phyloP scores from a whole-genome alignment of 2,888 invertebrate species.

The Nysson spinosus region DNA sequence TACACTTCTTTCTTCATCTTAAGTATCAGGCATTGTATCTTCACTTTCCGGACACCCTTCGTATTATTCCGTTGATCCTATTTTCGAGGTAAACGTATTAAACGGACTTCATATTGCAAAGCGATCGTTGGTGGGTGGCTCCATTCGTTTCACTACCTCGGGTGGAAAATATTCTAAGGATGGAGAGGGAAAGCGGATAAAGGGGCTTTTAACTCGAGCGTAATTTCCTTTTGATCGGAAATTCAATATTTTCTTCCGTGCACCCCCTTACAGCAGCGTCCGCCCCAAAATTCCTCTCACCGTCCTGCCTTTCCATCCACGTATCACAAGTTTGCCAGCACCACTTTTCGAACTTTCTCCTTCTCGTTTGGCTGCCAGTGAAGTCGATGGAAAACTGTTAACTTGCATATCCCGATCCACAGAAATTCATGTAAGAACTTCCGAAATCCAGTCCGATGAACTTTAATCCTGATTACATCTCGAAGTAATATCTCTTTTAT shows the following conservation, averaged over 20 bases:
- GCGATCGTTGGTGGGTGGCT: no score
- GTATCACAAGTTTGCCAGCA: conserved; percentile 19
- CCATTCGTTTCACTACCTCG: neutral
- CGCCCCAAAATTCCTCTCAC: neutral
- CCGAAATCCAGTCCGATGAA: no score
- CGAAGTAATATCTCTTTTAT: no score
- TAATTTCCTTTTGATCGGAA: conserved; percentile 64
- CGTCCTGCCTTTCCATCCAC: conserved; percentile 27
- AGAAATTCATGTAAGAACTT: no score
- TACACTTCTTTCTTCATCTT: no score
- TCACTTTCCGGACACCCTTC: no score
- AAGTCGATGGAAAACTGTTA: conserved; percentile 23
- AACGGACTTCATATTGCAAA: neutral
- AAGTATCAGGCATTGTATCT: no score
- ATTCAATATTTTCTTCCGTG: conserved; percentile 55
- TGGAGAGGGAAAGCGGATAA: conserved; percentile 28
- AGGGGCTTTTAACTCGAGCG: conserved; percentile 58
- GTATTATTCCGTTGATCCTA: conserved; percentile 2
- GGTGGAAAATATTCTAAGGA: conserved; percentile 3
- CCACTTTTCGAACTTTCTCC: conserved; percentile 29
- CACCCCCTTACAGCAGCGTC: neutral
- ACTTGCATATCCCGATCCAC: no score
- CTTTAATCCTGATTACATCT: no score
- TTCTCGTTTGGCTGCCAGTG: neutral
- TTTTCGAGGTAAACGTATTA: conserved; percentile 15